Percentiles rank a stretch among this genome's conserved stretches.
phyloP scores from a whole-genome alignment of 2,888 invertebrate genomes.

The Hipparchia semele region DNA sequence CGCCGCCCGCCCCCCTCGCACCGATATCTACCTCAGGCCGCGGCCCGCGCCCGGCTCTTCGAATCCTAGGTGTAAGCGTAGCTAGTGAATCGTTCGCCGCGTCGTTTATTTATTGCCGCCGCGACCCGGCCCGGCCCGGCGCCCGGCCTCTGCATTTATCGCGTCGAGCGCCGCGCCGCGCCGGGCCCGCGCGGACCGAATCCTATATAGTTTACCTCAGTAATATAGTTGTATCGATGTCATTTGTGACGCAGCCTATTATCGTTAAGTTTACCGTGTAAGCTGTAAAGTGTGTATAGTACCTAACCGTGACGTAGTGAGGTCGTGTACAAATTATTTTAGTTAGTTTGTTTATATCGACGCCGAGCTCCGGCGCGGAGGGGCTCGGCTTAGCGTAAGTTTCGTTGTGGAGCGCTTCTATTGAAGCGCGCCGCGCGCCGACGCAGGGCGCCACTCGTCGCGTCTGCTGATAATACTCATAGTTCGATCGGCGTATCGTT shows the following conservation, averaged over 20 bases:
- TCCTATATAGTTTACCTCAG: conserved; percentile 82
- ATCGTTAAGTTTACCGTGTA: conserved; percentile 76
- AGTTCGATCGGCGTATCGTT: conserved; percentile 39
- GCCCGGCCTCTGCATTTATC: conserved; percentile 24
- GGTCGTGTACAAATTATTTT: conserved; percentile 75
- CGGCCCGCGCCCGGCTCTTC: conserved; percentile 60
- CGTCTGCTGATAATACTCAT: conserved; percentile 51
- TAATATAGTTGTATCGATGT: conserved; percentile 76
- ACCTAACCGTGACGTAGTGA: conserved; percentile 59
- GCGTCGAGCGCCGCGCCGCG: conserved; percentile 23
- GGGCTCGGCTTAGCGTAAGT: conserved; percentile 51
- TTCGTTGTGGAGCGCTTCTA: conserved; percentile 56
- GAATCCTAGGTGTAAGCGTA: conserved; percentile 75
- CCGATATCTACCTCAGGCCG: conserved; percentile 63
- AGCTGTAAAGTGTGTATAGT: conserved; percentile 75
- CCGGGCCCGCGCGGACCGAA: conserved; percentile 34
- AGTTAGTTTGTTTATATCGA: conserved; percentile 62
- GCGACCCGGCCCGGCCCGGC: conserved; percentile 25
- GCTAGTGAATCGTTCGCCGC: conserved; percentile 65
- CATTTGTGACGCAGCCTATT: conserved; percentile 81
- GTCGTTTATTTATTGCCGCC: conserved; percentile 59
- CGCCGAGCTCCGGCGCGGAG: conserved; percentile 45
- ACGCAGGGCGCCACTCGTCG: conserved; percentile 54
- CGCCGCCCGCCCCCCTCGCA: conserved; percentile 31
- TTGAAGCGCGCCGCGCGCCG: conserved; percentile 51